phyloP scores from a whole-genome alignment of 2,888 invertebrate species.

The Tenthredo notha region DNA sequence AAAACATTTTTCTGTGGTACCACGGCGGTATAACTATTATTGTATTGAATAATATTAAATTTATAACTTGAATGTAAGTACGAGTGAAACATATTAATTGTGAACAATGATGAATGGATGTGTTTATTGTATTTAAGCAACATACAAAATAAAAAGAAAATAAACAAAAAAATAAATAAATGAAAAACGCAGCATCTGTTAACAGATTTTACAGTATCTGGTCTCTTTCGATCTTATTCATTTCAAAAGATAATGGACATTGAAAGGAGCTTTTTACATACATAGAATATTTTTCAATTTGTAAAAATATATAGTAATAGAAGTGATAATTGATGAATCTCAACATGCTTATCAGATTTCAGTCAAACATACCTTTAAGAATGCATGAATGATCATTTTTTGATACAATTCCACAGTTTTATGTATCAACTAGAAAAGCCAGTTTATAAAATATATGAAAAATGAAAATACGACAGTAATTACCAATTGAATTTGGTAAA shows the following conservation, averaged over 20 bases:
- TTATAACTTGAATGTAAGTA: constrained; percentile 60
- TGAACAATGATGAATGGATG: constrained; percentile 61
- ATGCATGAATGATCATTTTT: not conserved
- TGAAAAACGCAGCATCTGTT: constrained; percentile 64
- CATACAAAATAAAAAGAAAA: constrained; percentile 53
- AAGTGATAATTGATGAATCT: not conserved
- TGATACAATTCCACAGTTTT: too few species aligned
- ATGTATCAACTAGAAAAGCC: not conserved
- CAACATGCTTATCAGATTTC: not conserved
- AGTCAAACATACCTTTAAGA: not conserved
- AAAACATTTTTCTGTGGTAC: constrained; percentile 60
- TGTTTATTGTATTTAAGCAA: constrained; percentile 60
- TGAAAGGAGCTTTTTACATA: not conserved
- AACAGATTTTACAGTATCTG: constrained; percentile 70
- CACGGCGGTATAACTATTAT: constrained; percentile 50
- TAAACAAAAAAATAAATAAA: constrained; percentile 54
- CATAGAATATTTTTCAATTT: not conserved
- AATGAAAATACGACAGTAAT: not conserved
- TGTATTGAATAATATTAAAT: constrained; percentile 64
- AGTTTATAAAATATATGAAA: not conserved
- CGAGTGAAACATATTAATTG: constrained; percentile 58
- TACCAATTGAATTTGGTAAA: not conserved
- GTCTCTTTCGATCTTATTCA: not conserved
- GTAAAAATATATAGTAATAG: not conserved
- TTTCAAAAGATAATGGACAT: not conserved